phyloP scores from a whole-genome alignment of 2,797 vertebrate genomes.

The Centroberyx gerrardi region DNA sequence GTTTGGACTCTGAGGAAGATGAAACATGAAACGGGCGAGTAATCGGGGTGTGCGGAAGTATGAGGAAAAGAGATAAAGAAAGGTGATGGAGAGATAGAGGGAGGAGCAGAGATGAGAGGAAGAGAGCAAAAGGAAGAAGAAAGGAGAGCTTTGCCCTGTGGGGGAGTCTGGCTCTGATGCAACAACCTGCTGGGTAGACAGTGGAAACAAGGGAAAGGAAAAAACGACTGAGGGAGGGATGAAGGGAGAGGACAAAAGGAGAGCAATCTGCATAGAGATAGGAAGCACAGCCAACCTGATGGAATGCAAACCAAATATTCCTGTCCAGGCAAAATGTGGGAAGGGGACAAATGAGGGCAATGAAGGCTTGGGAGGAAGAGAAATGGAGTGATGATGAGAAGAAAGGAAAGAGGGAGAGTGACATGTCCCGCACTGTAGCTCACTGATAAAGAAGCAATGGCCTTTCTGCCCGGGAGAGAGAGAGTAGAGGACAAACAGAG shows the following conservation, averaged over 20 bases:
- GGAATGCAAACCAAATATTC: constrained; percentile 36
- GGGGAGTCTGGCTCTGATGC: not conserved
- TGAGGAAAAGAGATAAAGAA: constrained; percentile 31
- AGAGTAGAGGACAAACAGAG: constrained; percentile 64
- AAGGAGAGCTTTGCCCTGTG: constrained; percentile 6
- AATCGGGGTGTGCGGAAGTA: not conserved
- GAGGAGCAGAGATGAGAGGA: constrained; percentile 15
- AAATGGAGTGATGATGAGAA: constrained; percentile 48
- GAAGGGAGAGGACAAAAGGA: constrained; percentile 26
- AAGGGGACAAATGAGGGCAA: constrained; percentile 28
- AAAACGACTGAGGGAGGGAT: constrained; percentile 16
- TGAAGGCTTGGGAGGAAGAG: constrained; percentile 28
- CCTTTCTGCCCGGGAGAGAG: constrained; percentile 48
- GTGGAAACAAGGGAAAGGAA: constrained; percentile 14
- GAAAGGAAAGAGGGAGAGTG: constrained; percentile 45
- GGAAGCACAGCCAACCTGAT: constrained; percentile 21
- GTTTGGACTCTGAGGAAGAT: constrained; percentile 23
- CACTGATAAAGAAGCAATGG: constrained; percentile 69
- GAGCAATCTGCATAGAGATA: constrained; percentile 39
- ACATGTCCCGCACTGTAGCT: constrained; percentile 64
- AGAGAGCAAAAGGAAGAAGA: constrained; percentile 14
- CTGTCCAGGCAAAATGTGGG: constrained; percentile 29
- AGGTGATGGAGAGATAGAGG: constrained; percentile 29
- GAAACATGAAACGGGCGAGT: constrained; percentile 32
- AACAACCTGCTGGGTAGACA: constrained; percentile 16